Conservation (phyloP, 2,797 vertebrate species). For the Hephaestus fuliginosus region DNA sequence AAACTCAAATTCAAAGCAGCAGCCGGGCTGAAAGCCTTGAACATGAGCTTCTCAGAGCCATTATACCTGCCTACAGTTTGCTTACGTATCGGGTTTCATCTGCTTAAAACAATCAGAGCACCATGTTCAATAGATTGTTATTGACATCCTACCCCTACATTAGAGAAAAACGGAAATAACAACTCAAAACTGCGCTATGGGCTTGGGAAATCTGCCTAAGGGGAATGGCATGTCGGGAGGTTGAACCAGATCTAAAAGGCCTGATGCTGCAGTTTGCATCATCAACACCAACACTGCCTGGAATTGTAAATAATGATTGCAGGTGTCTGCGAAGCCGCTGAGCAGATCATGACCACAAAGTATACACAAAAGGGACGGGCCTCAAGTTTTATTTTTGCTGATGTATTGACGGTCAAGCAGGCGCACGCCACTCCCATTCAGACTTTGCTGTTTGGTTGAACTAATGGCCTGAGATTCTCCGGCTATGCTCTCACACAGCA, state of each 20-base stretch:
- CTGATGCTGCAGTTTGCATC: slow-evolving; percentile 19
- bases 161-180: slow-evolving; percentile 32
- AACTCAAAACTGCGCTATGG: slow-evolving; percentile 3
- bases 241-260: slow-evolving; percentile 19
- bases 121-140: slow-evolving; percentile 38
- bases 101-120: slow-evolving; percentile 31
- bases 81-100: slow-evolving; percentile 39
- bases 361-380: slow-evolving; percentile 10
- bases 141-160: background rate
- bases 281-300: slow-evolving; percentile 30
- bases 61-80: slow-evolving; percentile 15
- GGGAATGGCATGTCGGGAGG: background rate
- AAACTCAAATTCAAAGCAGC: slow-evolving; percentile 84
- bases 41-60: slow-evolving; percentile 33
- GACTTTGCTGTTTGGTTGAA: slow-evolving; percentile 28
- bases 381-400: slow-evolving; percentile 15
- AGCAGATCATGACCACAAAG: slow-evolving; percentile 13
- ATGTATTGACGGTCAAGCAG: slow-evolving; percentile 14
- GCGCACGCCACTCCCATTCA: slow-evolving; percentile 17
- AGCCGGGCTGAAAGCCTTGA: slow-evolving; percentile 34
- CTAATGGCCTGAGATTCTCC: slow-evolving; percentile 38
- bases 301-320: slow-evolving; percentile 39
- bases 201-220: background rate
- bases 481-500: slow-evolving; percentile 51
- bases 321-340: background rate